Base-by-base conservation (phyloP, 92 coral and sea anemone species). In the Umimayanthus kanabou region DNA sequence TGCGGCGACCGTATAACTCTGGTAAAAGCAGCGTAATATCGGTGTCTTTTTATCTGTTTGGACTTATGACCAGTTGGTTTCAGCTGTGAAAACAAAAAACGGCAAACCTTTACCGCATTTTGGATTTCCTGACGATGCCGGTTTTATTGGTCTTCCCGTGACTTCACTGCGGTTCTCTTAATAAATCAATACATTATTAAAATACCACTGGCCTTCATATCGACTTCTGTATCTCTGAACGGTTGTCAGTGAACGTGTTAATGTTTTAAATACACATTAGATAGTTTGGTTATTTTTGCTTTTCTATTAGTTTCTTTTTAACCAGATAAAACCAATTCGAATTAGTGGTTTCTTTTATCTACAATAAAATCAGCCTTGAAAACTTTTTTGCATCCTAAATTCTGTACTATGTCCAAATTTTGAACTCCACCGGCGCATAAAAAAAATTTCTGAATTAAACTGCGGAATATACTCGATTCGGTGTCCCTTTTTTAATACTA, bases 21-120 rank as follows among this genome's bases (percentile, higher is more conserved):
- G 69, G 82, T 39, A 57, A 50, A 39, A 30, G 39, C 15, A 50
- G 30, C 39, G 40, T 0, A 33, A 53, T 53, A 26, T 53, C 40
- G 20, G 22, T 40, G 23, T 9, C 66, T 79, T 79, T 79, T 9
- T 79, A 79, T 79, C 39, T 53, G 66, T 18, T 79, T 79, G 33
- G 0, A 16, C 65, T 4, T 50, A 18, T 26, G 39, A 39, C 69
- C 82, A 79, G 82, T 79, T 79, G 67, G 16, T 6, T 53, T 22
- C 82, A 79, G 64, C 82, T 79, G 82, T 79, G 20, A 5, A 23
- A 0, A 47, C 23, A 16, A 79, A 79, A 79, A 73, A 7, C 40
- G 28, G n/a, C 30, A 16, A 15, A 14, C 23, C 37, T 53, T 49
- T 47, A 16, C n/a, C 82, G 39, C 40, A n/a, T 47, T 79, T 53